These are phyloP conservation scores for Oncorhynchus mykiss DNA, from an alignment of 2,113 vertebrate genomes.

Conservation along the genomic window DNA sequence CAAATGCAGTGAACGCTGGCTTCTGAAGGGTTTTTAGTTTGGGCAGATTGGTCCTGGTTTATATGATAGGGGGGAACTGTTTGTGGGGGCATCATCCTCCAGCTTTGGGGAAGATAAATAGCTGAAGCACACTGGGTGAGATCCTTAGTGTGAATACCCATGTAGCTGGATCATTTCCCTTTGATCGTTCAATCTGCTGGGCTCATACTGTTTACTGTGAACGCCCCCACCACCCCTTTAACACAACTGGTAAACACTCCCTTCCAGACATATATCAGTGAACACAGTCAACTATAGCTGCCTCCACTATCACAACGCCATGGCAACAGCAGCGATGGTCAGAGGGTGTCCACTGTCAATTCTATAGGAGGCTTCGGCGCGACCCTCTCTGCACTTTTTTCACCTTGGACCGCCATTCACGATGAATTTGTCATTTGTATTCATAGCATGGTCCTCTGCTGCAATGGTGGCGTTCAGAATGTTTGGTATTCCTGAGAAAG, in stretches of 20 bases:
- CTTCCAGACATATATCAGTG: no score
- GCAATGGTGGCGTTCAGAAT: slow-evolving; percentile 25
- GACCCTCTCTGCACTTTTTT: slow-evolving; percentile 34
- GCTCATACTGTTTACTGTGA: background rate
- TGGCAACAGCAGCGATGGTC: background rate
- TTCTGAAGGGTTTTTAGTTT: background rate
- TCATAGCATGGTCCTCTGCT: slow-evolving; percentile 36
- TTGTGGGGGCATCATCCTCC: background rate
- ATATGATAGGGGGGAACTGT: background rate
- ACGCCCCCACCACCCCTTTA: no score
- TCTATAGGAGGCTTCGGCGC: background rate
- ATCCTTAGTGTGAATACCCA: background rate
- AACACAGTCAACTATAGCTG: background rate
- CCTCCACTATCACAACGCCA: background rate
- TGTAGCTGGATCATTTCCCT: background rate
- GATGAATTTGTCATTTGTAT: slow-evolving; percentile 52
- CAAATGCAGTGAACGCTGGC: background rate
- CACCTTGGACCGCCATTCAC: slow-evolving; percentile 53
- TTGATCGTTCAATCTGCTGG: background rate
- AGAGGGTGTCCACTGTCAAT: background rate
- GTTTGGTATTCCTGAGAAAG: slow-evolving; percentile 53
- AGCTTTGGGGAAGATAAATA: background rate
- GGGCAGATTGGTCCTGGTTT: no score
- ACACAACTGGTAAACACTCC: no score
- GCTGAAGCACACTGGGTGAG: background rate